phyloP scores from a whole-genome alignment of 2,113 vertebrate species.

The Engraulis encrasicolus region DNA sequence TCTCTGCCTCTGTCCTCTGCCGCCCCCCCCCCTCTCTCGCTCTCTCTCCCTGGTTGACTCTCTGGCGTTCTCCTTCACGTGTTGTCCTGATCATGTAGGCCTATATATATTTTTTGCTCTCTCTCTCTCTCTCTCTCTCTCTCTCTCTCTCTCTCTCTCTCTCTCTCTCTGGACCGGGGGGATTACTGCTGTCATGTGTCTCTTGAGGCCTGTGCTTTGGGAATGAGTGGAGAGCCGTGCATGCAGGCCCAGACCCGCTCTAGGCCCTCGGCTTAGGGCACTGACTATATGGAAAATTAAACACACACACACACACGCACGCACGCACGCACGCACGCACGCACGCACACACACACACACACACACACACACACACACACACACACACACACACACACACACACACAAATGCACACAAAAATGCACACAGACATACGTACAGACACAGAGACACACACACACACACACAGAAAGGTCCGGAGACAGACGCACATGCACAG shows the following conservation, averaged over 20 bases:
- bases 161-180: constrained; percentile 58
- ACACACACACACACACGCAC: constrained; percentile 55
- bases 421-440: neutral
- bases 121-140: constrained; percentile 39
- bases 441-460: neutral
- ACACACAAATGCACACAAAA: neutral
- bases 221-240: constrained; percentile 63
- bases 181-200: constrained; percentile 69
- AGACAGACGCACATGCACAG: neutral
- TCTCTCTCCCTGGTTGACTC: constrained; percentile 22
- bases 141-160: constrained; percentile 42
- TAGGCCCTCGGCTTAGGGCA: constrained; percentile 66
- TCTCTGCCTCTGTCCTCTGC: neutral
- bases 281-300: constrained; percentile 76
- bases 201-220: constrained; percentile 59
- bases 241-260: constrained; percentile 72
- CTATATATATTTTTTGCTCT: no score
- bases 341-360: neutral
- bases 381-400: neutral
- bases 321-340: neutral
- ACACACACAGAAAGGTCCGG: neutral
- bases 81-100: no score
- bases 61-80: no score
- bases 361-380: neutral
- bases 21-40: constrained; percentile 25